Conservation (phyloP, 2,888 invertebrate genomes). For the Drosophila rellima region DNA sequence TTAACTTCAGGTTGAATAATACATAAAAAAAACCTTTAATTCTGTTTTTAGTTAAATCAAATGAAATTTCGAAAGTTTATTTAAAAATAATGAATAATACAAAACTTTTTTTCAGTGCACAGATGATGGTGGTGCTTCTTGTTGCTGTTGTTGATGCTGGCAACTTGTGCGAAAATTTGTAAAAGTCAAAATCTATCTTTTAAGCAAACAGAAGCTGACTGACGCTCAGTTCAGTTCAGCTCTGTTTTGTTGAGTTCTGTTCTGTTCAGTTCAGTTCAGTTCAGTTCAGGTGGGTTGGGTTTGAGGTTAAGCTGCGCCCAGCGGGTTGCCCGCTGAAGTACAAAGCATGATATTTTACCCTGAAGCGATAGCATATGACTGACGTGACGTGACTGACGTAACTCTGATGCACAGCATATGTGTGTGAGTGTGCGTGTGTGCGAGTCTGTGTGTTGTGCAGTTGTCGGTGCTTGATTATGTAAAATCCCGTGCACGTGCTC, state of each 20-base stretch:
- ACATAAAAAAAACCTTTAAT: too few species aligned
- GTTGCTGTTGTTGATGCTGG: constrained; percentile 25
- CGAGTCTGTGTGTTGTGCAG: constrained; percentile 44
- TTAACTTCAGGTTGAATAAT: too few species aligned
- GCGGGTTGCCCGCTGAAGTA: constrained; percentile 53
- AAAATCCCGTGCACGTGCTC: constrained; percentile 84
- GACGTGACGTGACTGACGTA: constrained; percentile 53
- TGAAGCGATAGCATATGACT: constrained; percentile 28
- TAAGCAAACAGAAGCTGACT: constrained; percentile 74
- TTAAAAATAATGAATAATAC: too few species aligned
- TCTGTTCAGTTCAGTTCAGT: background rate
- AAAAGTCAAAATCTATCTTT: constrained; percentile 83
- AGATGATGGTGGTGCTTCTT: constrained; percentile 23
- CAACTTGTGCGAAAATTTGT: constrained; percentile 81
- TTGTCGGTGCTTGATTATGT: constrained; percentile 79
- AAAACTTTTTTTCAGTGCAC: background rate
- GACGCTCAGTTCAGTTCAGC: constrained; percentile 12
- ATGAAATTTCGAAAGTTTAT: too few species aligned
- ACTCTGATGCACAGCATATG: constrained; percentile 28
- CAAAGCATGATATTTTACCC: constrained; percentile 73
- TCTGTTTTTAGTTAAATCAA: too few species aligned
- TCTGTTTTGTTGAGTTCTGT: constrained; percentile 36
- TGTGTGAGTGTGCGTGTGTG: constrained; percentile 23
- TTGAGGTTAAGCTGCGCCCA: constrained; percentile 40
- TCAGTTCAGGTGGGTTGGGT: constrained; percentile 44